Conservation (phyloP, 2,888 invertebrate species). For the Eucera pruinosa region DNA sequence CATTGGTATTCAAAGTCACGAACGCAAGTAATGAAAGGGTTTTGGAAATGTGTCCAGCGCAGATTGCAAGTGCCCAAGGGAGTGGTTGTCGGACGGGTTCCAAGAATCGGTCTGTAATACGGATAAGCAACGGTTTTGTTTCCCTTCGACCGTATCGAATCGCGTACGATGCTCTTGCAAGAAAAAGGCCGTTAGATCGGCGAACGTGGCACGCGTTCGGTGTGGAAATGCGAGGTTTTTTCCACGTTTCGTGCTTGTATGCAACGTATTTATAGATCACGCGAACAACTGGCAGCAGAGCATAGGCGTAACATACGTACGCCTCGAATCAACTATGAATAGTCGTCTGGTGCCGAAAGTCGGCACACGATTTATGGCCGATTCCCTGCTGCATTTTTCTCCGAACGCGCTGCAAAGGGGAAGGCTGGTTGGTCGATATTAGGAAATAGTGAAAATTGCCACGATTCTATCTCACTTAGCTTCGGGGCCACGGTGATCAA, state of each 20-base stretch:
- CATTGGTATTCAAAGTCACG: background rate
- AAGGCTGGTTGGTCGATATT: constrained; percentile 8
- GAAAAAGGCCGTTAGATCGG: background rate
- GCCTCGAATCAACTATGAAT: constrained; percentile 5
- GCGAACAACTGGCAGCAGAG: background rate
- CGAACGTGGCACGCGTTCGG: too few species aligned
- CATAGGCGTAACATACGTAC: background rate
- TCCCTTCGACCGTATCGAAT: background rate
- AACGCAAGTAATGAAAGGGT: background rate
- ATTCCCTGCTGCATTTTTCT: constrained; percentile 12
- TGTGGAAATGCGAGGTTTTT: constrained; percentile 7
- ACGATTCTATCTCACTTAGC: constrained; percentile 41
- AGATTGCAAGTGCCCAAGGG: too few species aligned
- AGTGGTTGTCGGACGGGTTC: background rate
- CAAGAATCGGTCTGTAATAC: constrained; percentile 6
- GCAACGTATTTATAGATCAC: constrained; percentile 17
- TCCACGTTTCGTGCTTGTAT: background rate
- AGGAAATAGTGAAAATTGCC: constrained; percentile 26
- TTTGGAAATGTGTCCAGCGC: too few species aligned
- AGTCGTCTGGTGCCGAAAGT: constrained; percentile 23
- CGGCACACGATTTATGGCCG: too few species aligned
- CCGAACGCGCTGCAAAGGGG: too few species aligned
- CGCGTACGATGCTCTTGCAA: background rate
- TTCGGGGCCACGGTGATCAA: too few species aligned
- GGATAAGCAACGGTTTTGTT: background rate